Conservation (phyloP, 1,140 invertebrate genomes). For the Scaptomyza pallida region DNA sequence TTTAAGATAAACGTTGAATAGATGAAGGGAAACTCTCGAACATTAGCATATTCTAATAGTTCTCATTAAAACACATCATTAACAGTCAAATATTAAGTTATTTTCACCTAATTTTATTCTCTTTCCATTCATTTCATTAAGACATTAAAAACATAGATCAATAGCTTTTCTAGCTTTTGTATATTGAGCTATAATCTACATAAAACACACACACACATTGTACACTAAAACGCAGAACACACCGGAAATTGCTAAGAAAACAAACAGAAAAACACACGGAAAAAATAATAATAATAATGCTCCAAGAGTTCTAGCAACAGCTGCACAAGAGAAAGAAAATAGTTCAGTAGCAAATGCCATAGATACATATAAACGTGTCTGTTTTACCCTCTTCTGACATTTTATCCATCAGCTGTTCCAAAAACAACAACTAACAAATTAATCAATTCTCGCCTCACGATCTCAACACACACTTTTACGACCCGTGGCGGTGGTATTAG, state of each 20-base stretch:
- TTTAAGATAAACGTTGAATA: too few species aligned
- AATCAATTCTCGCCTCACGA: slow-evolving; percentile 68
- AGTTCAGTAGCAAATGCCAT: slow-evolving; percentile 40
- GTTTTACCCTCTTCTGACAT: slow-evolving; percentile 52
- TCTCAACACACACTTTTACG: slow-evolving; percentile 35
- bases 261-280: slow-evolving; percentile 49
- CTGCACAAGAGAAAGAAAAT: slow-evolving; percentile 69
- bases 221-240: slow-evolving; percentile 17
- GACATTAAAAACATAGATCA: neutral
- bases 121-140: too few species aligned
- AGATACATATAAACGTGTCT: neutral
- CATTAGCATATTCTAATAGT: too few species aligned
- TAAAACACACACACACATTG: slow-evolving; percentile 1
- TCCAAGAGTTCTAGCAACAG: slow-evolving; percentile 47
- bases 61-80: too few species aligned
- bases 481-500: slow-evolving; percentile 34
- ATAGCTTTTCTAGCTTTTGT: neutral
- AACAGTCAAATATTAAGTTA: too few species aligned
- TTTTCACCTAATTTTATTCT: too few species aligned
- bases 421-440: slow-evolving; percentile 55
- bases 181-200: neutral
- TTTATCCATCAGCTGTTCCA: slow-evolving; percentile 62
- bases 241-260: slow-evolving; percentile 64
- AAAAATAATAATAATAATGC: slow-evolving; percentile 62
- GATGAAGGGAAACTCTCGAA: too few species aligned